Conservation (phyloP, 2,797 vertebrate species). For the Decapterus maruadsi region DNA sequence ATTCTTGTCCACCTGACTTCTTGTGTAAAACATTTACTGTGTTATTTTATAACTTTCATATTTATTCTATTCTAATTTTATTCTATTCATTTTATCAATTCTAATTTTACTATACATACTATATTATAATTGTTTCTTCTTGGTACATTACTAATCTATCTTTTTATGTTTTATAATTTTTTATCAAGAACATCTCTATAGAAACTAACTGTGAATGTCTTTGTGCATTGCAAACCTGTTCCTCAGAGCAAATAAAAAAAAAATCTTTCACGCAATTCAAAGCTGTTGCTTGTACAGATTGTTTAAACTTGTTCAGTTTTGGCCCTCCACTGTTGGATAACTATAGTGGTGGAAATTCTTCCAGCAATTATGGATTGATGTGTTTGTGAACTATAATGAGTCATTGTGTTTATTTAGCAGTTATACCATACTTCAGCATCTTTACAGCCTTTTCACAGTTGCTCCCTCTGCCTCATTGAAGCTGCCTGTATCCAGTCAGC, state of each 20-base stretch:
- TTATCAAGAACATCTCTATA: background rate
- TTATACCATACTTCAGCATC: slow-evolving; percentile 33
- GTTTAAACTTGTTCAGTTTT: background rate
- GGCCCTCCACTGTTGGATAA: background rate
- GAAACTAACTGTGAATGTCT: background rate
- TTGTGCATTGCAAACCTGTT: background rate
- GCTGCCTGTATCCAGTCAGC: slow-evolving; percentile 65
- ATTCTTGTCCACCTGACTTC: background rate
- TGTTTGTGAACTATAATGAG: background rate
- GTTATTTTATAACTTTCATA: background rate
- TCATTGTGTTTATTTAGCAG: slow-evolving; percentile 15
- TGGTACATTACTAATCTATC: background rate
- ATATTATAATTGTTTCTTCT: background rate
- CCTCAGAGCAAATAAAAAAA: slow-evolving; percentile 6
- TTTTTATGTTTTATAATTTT: background rate
- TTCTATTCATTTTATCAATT: too few species aligned
- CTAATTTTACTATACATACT: background rate
- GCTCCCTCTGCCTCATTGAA: slow-evolving; percentile 29
- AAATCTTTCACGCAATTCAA: background rate
- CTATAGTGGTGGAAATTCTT: background rate
- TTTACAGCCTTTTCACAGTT: slow-evolving; percentile 38
- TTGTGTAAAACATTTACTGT: background rate
- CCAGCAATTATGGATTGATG: background rate
- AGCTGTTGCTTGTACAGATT: background rate
- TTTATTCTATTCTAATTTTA: background rate